Conservation (phyloP, 2,888 invertebrate species). For the Leptodirus hochenwartii region DNA sequence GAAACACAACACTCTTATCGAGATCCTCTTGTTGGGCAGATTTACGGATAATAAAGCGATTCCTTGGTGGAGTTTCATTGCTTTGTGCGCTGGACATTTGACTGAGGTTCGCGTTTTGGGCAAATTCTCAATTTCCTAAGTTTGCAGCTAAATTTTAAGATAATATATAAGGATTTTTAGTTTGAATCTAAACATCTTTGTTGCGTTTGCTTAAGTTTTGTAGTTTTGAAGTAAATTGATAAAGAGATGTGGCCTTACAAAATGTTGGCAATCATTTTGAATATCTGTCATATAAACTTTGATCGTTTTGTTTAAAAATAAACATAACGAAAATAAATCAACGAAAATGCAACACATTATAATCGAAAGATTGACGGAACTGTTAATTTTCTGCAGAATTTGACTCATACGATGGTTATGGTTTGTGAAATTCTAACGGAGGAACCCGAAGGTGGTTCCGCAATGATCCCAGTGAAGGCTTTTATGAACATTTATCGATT, state of each 20-base stretch:
- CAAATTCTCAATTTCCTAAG: neutral
- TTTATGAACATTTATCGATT: constrained; percentile 41
- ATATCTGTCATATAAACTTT: too few species aligned
- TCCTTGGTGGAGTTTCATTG: constrained; percentile 55
- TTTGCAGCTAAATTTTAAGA: too few species aligned
- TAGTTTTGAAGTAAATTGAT: too few species aligned
- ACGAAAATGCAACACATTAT: too few species aligned
- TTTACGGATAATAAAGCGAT: constrained; percentile 43
- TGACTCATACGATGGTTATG: constrained; percentile 60
- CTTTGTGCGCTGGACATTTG: constrained; percentile 49
- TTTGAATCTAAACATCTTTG: too few species aligned
- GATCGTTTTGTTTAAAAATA: too few species aligned
- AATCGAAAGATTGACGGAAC: too few species aligned
- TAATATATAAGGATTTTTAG: too few species aligned
- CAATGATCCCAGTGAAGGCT: constrained; percentile 45
- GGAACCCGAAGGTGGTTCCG: constrained; percentile 69
- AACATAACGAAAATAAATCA: too few species aligned
- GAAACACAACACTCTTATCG: constrained; percentile 39
- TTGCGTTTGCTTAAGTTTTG: too few species aligned
- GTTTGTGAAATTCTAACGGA: constrained; percentile 66
- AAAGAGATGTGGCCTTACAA: too few species aligned
- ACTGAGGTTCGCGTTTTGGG: constrained; percentile 32
- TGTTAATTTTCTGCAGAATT: constrained; percentile 41
- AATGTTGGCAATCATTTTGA: too few species aligned
- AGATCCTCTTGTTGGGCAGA: constrained; percentile 52